A percentile compares a stretch with the other conserved stretches of the same genome.
These are phyloP conservation scores for Sphinx pinastri DNA, from an alignment of 2,888 invertebrate genomes.

Conservation along the genomic window DNA sequence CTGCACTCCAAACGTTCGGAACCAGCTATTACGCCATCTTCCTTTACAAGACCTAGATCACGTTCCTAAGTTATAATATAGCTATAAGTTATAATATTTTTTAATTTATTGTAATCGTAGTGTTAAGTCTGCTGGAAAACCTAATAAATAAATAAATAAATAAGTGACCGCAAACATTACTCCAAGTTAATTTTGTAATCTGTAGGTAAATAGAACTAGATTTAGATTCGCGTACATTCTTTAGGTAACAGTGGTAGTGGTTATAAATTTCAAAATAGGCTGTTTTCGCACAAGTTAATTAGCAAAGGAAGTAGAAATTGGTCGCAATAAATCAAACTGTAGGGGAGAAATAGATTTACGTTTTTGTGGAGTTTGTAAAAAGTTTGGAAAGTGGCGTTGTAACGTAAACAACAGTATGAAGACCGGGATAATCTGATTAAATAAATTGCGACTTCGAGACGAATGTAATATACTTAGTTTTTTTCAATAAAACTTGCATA, in stretches of 20 bases:
- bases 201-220: not conserved
- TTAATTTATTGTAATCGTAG: too few relatives aligned
- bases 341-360: conserved; percentile 11
- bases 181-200: conserved; percentile 6
- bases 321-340: not conserved
- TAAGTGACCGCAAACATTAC: conserved; percentile 8
- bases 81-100: too few relatives aligned
- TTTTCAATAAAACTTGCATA: too few relatives aligned
- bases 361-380: not conserved
- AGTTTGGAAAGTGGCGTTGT: not conserved
- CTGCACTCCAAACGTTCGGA: conserved; percentile 16
- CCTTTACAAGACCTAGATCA: conserved; percentile 17
- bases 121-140: too few relatives aligned
- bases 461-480: too few relatives aligned
- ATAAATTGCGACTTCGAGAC: not conserved
- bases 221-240: not conserved
- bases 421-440: not conserved
- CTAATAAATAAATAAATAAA: too few relatives aligned
- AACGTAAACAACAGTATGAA: not conserved
- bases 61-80: too few relatives aligned
- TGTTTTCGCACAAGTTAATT: not conserved
- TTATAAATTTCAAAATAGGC: not conserved
- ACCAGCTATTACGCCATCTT: conserved; percentile 19
- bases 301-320: conserved; percentile 1
- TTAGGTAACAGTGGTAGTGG: not conserved